Evolutionary conservation across 2,113 vertebrate species (phyloP).

Genomic region (Thamnaconus septentrionalis): DNA sequence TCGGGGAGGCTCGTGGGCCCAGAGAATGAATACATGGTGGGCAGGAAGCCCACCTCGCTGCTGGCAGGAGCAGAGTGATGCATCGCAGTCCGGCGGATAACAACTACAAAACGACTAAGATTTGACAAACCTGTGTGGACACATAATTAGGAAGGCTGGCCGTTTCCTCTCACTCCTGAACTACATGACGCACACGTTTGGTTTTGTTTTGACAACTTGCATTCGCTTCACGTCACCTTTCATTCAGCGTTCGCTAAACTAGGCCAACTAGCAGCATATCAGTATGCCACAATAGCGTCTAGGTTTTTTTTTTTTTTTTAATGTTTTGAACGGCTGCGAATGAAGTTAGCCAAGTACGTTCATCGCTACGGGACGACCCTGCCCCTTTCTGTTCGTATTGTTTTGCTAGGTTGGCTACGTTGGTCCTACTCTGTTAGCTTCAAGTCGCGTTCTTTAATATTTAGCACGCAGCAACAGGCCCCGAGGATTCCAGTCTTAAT

Average conservation of each 20-base stretch:
- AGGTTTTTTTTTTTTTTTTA: no score
- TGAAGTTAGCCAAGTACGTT: no score
- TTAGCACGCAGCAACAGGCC: background rate
- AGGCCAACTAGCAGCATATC: background rate
- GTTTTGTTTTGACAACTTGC: background rate
- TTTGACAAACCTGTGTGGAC: constrained; percentile 11
- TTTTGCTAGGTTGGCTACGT: constrained; percentile 26
- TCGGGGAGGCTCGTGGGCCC: constrained; percentile 59
- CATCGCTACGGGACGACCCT: constrained; percentile 8
- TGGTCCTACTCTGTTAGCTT: background rate
- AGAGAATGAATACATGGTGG: constrained; percentile 67
- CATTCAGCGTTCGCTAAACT: background rate
- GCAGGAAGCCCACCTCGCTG: constrained; percentile 58
- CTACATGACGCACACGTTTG: constrained; percentile 8
- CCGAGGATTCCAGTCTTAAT: background rate
- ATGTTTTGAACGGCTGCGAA: no score
- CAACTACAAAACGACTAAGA: constrained; percentile 4
- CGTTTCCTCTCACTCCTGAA: background rate
- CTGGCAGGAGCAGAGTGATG: constrained; percentile 56
- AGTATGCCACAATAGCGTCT: no score
- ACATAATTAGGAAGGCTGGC: no score
- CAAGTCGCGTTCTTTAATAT: no score
- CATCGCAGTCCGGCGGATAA: constrained; percentile 38
- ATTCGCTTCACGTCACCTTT: background rate
- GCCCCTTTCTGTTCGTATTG: constrained; percentile 42